These are phyloP conservation scores for Pocillopora grandis DNA, from an alignment of 92 coral and sea anemone genomes.

Conservation along the genomic window DNA sequence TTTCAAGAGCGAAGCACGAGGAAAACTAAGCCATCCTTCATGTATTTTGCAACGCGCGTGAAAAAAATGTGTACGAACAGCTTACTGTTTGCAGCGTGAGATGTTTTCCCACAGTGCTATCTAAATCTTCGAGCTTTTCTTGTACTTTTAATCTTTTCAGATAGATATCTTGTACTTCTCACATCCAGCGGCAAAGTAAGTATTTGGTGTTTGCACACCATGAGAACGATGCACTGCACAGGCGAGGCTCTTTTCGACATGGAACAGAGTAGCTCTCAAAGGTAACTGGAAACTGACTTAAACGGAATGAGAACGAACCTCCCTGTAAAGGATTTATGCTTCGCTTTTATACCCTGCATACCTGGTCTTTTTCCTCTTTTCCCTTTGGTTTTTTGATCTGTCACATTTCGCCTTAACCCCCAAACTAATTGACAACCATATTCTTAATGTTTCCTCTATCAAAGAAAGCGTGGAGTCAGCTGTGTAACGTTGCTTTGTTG, in stretches of 20 bases:
- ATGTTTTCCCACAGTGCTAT: background rate
- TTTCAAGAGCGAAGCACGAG: no score
- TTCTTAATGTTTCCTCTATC: no score
- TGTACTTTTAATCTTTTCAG: background rate
- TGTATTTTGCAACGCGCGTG: background rate
- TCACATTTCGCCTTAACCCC: no score
- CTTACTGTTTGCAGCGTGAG: background rate
- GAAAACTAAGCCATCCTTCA: no score
- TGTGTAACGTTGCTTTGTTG: no score
- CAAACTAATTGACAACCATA: no score
- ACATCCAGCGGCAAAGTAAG: constrained; percentile 10
- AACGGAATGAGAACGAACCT: background rate
- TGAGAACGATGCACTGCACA: constrained; percentile 6
- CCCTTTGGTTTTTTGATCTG: no score
- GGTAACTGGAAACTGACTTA: background rate
- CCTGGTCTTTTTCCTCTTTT: no score
- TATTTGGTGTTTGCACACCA: constrained; percentile 27
- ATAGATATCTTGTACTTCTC: constrained; percentile 28
- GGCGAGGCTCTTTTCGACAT: background rate
- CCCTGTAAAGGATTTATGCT: background rate
- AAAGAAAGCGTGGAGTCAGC: no score
- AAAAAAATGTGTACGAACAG: no score
- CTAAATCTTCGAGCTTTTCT: no score
- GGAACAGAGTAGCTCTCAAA: background rate
- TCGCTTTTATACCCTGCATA: background rate